A percentile compares a stretch with the other conserved stretches of the same genome.
phyloP scores from a whole-genome alignment of 1,140 invertebrate genomes.

The Phenacoccus solenopsis region DNA sequence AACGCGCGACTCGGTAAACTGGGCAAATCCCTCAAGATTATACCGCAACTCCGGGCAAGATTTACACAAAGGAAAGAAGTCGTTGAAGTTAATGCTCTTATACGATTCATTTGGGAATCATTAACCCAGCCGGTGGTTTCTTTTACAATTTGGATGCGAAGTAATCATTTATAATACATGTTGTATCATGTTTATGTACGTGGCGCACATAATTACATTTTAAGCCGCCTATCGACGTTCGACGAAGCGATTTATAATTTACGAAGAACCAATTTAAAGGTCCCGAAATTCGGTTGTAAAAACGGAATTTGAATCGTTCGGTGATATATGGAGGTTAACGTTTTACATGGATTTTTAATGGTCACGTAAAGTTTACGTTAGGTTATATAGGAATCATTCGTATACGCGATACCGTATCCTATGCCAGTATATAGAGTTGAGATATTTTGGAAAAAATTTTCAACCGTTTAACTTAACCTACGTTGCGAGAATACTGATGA shows the following conservation, averaged over 20 bases:
- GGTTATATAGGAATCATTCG: neutral
- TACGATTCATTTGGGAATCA: neutral
- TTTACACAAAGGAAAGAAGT: neutral
- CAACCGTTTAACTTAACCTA: neutral
- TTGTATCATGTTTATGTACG: no score
- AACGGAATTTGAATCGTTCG: no score
- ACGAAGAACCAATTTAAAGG: no score
- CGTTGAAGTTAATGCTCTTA: neutral
- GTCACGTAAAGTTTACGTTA: neutral
- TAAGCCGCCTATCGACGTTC: no score
- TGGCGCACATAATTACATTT: no score
- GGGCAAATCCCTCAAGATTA: neutral
- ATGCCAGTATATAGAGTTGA: neutral
- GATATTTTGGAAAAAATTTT: neutral
- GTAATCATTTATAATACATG: no score
- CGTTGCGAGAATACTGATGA: neutral
- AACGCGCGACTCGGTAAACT: neutral
- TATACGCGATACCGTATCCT: neutral
- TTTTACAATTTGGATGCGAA: no score
- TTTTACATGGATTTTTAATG: neutral
- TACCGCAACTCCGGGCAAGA: no score
- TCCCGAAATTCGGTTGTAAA: no score
- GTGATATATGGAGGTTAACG: neutral
- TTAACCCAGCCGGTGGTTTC: neutral
- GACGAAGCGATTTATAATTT: no score